Evolutionary conservation across 2,888 invertebrate genomes (phyloP), one percentile per base, ranked within the genome.

Genomic region (Erannis defoliaria): DNA sequence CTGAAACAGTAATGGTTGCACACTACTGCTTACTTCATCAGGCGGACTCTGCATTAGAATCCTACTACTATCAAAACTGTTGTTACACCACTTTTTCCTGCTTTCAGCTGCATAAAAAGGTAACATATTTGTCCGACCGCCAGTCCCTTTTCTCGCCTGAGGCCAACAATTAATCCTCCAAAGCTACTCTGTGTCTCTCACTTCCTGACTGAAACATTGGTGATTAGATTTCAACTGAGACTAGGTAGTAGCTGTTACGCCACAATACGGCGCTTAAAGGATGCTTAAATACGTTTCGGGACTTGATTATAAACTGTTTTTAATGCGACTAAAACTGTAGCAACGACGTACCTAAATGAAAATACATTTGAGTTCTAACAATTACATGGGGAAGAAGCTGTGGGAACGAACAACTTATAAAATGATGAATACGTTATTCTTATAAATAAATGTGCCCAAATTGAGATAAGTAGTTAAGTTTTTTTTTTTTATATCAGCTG

Each of bases 191-290:
- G 74, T 77, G 70, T 70, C 76, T 63, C 48, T 63, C 61, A 68
- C 77, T 77, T 79, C 80, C 82, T 77, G 78, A 66, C 61, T 69
- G 64, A 72, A 74, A 73, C 75, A 69, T 64, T 50, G 64, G 66
- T 80, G 78, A 80, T 68, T 67, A 55, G 26, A 71, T 79, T 76
- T 67, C 46, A 54, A 46, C 55, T 55, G 68, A 63, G 59, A 56
- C 59, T 56, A 62, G n/a, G n/a, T n/a, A n/a, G 72, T 68, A 68
- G 75, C 76, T 73, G 66, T 66, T 66, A 70, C 66, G 66, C 57
- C 53, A 57, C 42, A 59, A 62, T 60, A 49, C 46, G 57, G 46
- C 37, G 16, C 29, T 59, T 33, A 19, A 54, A 68, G 38, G 63
- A 58, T 51, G 59, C 64, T 66, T 67, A 62, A 68, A 50, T 50